Evolutionary conservation across 92 coral and sea anemone genomes (phyloP), one percentile per base, ranked within the genome.

Genomic region (Metridium senile): DNA sequence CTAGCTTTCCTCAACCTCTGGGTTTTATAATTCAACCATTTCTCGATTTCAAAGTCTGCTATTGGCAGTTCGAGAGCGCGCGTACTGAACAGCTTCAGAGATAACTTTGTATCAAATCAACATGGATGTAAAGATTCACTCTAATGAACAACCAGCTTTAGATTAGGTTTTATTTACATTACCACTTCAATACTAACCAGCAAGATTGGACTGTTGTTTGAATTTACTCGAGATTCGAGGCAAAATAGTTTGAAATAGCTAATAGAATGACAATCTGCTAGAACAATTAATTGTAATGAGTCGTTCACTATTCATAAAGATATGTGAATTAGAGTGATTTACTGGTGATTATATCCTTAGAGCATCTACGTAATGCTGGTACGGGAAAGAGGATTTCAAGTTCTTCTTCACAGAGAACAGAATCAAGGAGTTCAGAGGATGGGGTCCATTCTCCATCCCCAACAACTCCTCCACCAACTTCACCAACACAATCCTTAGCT

Each of bases 301-400:
- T 28, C 64, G 65, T 71, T 23, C 76, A 69, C 34, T 69, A 54
- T 9, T 29, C 21, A 71, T 49, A 52, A 31, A 65, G 28, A 65
- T 11, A 71, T 28, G 7, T 51, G 33, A n/a, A 49, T 25, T 70
- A 17, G 17, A 54, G 22, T 54, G n/a, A 54, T 54, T 54, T 54
- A 54, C 23, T 73, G 28, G 11, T 35, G 43, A 33, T 73, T 9
- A 31, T 73, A 53, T 73, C 68, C 63, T 58, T 85, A 96, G 99
- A 96, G 74, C 94, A 97, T 79, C 93, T 96, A 52, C 91, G 88
- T 82, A 96, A 96, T 77, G 99, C 93, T 23, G 99, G 99, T 23
- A 96, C 99, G 2, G 99, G 99, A 9, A 84, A 89, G 74, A 78
- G 88, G 67, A 86, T 87, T 32, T 94, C 99, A 32, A 80, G 92